phyloP scores from a whole-genome alignment of 2,888 invertebrate genomes.

The Drosophila leonis region DNA sequence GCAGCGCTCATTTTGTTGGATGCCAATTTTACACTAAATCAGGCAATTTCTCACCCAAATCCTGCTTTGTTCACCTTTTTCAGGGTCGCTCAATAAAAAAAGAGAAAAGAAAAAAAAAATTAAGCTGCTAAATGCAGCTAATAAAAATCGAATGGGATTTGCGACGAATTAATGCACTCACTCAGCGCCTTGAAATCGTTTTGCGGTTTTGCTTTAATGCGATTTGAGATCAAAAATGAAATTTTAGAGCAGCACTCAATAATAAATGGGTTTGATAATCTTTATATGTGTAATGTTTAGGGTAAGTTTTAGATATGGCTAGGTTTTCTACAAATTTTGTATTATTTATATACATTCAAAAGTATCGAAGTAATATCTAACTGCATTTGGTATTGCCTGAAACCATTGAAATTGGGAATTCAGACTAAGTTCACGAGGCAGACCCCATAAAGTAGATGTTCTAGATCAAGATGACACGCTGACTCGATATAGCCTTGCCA shows the following conservation, averaged over 20 bases:
- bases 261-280: background rate
- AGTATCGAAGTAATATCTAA: background rate
- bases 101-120: conserved; percentile 10
- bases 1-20: conserved; percentile 39
- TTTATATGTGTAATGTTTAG: background rate
- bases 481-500: too few species aligned
- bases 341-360: background rate
- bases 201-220: conserved; percentile 70
- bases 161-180: conserved; percentile 11
- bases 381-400: too few species aligned
- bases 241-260: background rate
- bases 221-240: conserved; percentile 42
- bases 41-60: conserved; percentile 70
- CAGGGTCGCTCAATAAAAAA: conserved; percentile 44
- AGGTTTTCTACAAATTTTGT: background rate
- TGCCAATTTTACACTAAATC: conserved; percentile 75
- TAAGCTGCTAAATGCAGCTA: conserved; percentile 63
- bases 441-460: too few species aligned
- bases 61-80: conserved; percentile 46
- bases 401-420: too few species aligned
- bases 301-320: background rate
- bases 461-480: too few species aligned
- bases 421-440: too few species aligned
- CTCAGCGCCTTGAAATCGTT: conserved; percentile 16
- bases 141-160: conserved; percentile 44